These are phyloP conservation scores for Dione vanillae DNA, from an alignment of 2,888 invertebrate genomes.

Conservation along the genomic window DNA sequence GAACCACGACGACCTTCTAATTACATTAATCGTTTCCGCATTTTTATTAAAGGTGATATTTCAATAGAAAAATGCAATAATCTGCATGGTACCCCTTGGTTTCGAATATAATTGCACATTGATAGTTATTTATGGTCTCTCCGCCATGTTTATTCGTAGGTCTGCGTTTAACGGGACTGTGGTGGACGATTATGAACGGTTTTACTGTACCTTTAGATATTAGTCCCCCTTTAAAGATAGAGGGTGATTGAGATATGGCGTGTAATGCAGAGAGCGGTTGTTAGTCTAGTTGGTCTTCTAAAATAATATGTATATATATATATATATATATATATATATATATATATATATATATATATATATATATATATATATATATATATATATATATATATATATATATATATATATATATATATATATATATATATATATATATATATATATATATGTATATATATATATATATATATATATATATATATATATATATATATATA, in stretches of 20 bases:
- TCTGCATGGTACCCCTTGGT: constrained; percentile 49
- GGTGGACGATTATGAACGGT: constrained; percentile 69
- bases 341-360: no score
- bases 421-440: no score
- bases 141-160: constrained; percentile 74
- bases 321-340: no score
- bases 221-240: constrained; percentile 56
- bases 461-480: no score
- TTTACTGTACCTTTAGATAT: constrained; percentile 57
- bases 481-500: no score
- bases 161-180: constrained; percentile 79
- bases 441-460: no score
- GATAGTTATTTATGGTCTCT: constrained; percentile 73
- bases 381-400: no score
- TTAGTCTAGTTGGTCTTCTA: not conserved
- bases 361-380: no score
- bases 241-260: constrained; percentile 46
- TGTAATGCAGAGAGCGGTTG: constrained; percentile 45
- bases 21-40: constrained; percentile 5
- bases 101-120: constrained; percentile 70
- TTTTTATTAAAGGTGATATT: constrained; percentile 29
- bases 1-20: not conserved
- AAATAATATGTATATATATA: no score
- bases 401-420: no score
- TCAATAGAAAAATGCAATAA: constrained; percentile 46